These are phyloP conservation scores for Tribolium castaneum DNA, from an alignment of 1,140 invertebrate species.

Conservation along the genomic window DNA sequence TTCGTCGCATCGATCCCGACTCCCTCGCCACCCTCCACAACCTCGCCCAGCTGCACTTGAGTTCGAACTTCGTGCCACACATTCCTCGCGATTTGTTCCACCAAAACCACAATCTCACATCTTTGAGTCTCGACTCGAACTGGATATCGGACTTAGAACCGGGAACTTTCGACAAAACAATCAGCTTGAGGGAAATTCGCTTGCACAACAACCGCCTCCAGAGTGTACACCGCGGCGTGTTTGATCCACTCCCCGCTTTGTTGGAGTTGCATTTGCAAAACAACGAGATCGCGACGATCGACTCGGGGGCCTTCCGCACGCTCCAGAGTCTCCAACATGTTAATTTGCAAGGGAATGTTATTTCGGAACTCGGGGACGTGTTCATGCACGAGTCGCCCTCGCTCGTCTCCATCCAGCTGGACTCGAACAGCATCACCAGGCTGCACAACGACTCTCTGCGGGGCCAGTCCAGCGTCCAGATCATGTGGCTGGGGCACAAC, in stretches of 20 bases:
- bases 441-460: conserved; percentile 83
- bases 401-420: conserved; percentile 86
- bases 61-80: conserved; percentile 85
- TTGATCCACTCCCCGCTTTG: conserved; percentile 81
- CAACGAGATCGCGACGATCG: conserved; percentile 84
- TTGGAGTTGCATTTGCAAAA: conserved; percentile 89
- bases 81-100: conserved; percentile 81
- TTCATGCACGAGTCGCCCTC: conserved; percentile 80
- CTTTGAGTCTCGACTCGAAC: conserved; percentile 92
- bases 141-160: conserved; percentile 83
- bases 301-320: conserved; percentile 84
- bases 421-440: conserved; percentile 81
- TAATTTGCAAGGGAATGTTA: conserved; percentile 85
- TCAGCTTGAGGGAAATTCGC: conserved; percentile 82
- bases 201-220: conserved; percentile 86
- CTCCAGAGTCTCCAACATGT: conserved; percentile 88
- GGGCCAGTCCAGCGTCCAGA: conserved; percentile 83
- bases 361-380: conserved; percentile 82
- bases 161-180: conserved; percentile 80
- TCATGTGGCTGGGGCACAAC: conserved; percentile 89
- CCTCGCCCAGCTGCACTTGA: conserved; percentile 85
- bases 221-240: conserved; percentile 80
- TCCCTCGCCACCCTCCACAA: conserved; percentile 79
- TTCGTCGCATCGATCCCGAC: conserved; percentile 78
- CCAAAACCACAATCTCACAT: conserved; percentile 79